Evolutionary conservation across 1,140 invertebrate genomes (phyloP).

Genomic region (Papilio aristodemus): DNA sequence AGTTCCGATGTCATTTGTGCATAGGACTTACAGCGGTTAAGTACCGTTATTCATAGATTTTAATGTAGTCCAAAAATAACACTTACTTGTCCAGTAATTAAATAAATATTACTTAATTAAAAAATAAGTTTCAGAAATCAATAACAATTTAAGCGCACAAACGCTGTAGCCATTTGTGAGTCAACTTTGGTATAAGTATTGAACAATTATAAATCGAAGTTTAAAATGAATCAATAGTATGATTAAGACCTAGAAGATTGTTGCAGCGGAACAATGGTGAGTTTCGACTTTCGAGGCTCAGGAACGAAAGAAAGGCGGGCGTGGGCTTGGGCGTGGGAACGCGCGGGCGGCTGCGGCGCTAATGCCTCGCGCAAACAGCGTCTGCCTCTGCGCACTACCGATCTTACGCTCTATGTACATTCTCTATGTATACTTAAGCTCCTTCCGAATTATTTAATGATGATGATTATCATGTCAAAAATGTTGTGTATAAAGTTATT

Average conservation of each 20-base stretch:
- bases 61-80: no score
- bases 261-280: constrained; percentile 52
- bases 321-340: constrained; percentile 65
- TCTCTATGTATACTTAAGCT: not conserved
- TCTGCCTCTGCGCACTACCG: constrained; percentile 35
- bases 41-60: no score
- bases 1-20: no score
- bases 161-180: no score
- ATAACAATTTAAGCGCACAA: no score
- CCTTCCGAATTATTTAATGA: not conserved
- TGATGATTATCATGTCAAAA: no score
- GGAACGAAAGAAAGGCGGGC: constrained; percentile 59
- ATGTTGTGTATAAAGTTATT: no score
- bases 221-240: constrained; percentile 38
- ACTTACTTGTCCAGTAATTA: no score
- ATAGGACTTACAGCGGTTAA: no score
- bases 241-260: constrained; percentile 45
- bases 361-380: constrained; percentile 63
- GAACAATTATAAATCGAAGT: constrained; percentile 38
- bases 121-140: no score
- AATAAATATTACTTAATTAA: no score
- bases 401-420: not conserved
- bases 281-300: constrained; percentile 52
- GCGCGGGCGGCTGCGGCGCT: constrained; percentile 53
- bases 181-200: constrained; percentile 11